These are phyloP conservation scores for Tridacna gigas DNA, from an alignment of 2,888 invertebrate genomes.

Conservation along the genomic window DNA sequence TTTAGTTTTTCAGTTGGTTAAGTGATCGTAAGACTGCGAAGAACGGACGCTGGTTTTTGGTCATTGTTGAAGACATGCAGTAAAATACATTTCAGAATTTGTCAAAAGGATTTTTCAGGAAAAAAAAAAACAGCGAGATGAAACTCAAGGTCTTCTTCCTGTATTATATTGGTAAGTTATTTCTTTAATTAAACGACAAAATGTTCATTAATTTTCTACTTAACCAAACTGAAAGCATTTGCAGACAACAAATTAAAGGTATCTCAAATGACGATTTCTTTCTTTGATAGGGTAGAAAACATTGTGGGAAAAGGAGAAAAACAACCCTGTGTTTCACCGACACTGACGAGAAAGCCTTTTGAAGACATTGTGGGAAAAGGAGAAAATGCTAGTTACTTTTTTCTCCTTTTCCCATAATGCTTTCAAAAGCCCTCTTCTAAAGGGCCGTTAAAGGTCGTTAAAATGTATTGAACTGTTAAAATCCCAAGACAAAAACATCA, in stretches of 20 bases:
- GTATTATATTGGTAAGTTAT: background rate
- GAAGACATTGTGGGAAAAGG: background rate
- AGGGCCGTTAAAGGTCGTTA: too few relatives aligned
- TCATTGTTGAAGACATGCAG: background rate
- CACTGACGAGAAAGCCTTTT: background rate
- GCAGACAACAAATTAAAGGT: too few relatives aligned
- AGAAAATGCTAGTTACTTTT: background rate
- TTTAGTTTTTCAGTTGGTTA: background rate
- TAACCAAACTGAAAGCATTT: too few relatives aligned
- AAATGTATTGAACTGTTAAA: too few relatives aligned
- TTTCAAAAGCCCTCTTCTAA: too few relatives aligned
- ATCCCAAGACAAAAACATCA: too few relatives aligned
- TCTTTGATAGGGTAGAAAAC: background rate
- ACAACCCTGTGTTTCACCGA: too few relatives aligned
- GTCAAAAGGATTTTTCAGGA: background rate
- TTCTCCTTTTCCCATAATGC: background rate
- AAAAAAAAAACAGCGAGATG: background rate
- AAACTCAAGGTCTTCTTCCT: constrained; percentile 8
- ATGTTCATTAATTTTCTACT: too few relatives aligned
- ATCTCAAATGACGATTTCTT: background rate
- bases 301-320: too few relatives aligned
- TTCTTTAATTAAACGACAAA: too few relatives aligned
- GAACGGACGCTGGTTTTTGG: background rate
- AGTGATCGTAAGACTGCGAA: background rate
- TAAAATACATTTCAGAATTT: background rate